Conservation (phyloP, 2,888 invertebrate genomes). For the Nysson spinosus region DNA sequence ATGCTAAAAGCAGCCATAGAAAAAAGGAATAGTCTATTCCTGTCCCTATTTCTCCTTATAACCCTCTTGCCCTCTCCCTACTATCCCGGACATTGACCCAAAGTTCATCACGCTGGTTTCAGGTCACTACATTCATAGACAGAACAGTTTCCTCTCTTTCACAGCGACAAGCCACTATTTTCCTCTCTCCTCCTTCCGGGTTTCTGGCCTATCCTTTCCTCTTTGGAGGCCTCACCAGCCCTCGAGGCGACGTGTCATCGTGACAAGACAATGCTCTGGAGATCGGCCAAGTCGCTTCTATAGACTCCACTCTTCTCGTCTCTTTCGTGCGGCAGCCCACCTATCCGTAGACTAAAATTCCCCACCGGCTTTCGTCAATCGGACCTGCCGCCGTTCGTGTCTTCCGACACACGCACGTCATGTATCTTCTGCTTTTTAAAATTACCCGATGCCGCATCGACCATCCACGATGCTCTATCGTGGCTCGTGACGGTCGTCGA, state of each 20-base stretch:
- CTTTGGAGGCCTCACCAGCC: conserved; percentile 7
- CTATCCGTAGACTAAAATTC: conserved; percentile 17
- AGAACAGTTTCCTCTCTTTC: conserved; percentile 17
- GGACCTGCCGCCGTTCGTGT: conserved; percentile 6
- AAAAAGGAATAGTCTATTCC: conserved; percentile 13
- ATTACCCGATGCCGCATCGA: conserved; percentile 2
- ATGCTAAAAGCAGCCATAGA: conserved; percentile 36
- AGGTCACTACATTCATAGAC: conserved; percentile 29
- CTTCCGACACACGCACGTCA: conserved; percentile 16
- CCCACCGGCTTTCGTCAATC: too few relatives aligned
- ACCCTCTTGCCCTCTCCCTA: conserved; percentile 10
- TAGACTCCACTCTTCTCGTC: conserved; percentile 16
- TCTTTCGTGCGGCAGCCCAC: conserved; percentile 23
- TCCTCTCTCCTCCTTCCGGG: conserved; percentile 25
- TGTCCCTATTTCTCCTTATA: not conserved
- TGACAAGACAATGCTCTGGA: conserved; percentile 61
- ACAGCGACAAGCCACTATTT: conserved; percentile 15
- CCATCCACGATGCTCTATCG: conserved; percentile 36
- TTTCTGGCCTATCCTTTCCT: conserved; percentile 8
- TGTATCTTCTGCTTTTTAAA: conserved; percentile 1
- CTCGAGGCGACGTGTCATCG: conserved; percentile 40
- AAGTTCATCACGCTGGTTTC: conserved; percentile 10
- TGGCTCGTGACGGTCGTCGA: conserved; percentile 42
- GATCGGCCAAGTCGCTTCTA: conserved; percentile 48
- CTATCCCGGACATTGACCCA: conserved; percentile 48